Percentiles rank a stretch among this genome's conserved stretches.
Conservation (phyloP, 2,888 invertebrate genomes). For the Caenorhabditis sp. region DNA sequence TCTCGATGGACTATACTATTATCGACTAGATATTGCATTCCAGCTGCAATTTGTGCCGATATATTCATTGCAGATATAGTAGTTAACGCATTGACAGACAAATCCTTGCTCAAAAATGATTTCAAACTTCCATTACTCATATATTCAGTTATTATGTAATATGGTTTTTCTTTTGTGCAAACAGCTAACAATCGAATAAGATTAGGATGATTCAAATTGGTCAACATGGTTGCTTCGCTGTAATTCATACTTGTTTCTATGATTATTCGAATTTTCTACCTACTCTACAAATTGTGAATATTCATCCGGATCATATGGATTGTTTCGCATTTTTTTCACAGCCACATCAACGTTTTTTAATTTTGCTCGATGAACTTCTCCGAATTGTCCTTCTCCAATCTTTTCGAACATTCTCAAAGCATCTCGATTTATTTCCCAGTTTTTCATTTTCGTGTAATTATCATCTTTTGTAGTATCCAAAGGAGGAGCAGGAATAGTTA, state of each 20-base stretch:
- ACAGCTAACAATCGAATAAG: constrained; percentile 33
- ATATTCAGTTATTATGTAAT: constrained; percentile 33
- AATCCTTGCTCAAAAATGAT: constrained; percentile 14
- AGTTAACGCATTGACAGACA: not conserved
- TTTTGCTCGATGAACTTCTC: constrained; percentile 22
- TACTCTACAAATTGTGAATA: constrained; percentile 27
- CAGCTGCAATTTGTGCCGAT: constrained; percentile 32
- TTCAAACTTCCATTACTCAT: constrained; percentile 33
- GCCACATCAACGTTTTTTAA: constrained; percentile 26
- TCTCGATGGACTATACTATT: constrained; percentile 32
- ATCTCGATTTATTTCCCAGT: constrained; percentile 28
- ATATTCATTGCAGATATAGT: constrained; percentile 23
- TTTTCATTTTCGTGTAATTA: constrained; percentile 24
- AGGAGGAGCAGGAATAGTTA: constrained; percentile 36
- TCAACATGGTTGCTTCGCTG: constrained; percentile 34
- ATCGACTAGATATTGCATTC: constrained; percentile 33
- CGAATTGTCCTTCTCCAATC: constrained; percentile 36
- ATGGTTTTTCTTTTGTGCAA: constrained; percentile 22
- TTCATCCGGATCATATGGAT: constrained; percentile 16
- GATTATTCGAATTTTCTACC: no score
- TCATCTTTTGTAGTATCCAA: not conserved
- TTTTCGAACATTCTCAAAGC: constrained; percentile 15
- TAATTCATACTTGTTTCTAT: no score
- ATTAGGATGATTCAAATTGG: constrained; percentile 28
- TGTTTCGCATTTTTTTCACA: constrained; percentile 28